phyloP scores from a whole-genome alignment of 2,888 invertebrate genomes.

The Taphrorychus bicolor region DNA sequence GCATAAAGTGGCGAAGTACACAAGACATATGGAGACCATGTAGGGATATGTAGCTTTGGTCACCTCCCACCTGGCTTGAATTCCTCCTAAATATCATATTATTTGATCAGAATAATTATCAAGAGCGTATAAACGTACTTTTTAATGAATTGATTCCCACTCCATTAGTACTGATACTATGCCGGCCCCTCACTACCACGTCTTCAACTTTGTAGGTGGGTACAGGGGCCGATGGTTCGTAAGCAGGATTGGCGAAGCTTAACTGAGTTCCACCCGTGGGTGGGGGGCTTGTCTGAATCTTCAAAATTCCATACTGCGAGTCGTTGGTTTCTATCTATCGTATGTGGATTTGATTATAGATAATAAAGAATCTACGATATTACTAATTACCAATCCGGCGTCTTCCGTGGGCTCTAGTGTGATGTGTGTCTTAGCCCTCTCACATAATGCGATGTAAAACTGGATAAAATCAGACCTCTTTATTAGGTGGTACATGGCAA shows the following conservation, averaged over 20 bases:
- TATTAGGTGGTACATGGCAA: slow-evolving; percentile 77
- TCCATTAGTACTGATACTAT: slow-evolving; percentile 59
- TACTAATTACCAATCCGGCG: slow-evolving; percentile 79
- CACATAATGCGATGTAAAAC: slow-evolving; percentile 79
- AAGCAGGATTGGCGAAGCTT: slow-evolving; percentile 85
- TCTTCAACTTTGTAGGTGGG: slow-evolving; percentile 78
- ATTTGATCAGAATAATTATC: background rate
- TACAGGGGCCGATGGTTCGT: slow-evolving; percentile 74
- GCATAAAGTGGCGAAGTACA: slow-evolving; percentile 89
- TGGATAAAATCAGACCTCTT: slow-evolving; percentile 83
- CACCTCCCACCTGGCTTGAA: slow-evolving; percentile 78
- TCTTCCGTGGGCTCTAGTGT: slow-evolving; percentile 87
- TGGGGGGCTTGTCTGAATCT: slow-evolving; percentile 75
- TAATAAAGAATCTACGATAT: background rate
- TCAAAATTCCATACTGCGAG: slow-evolving; percentile 77
- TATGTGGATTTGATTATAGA: no score
- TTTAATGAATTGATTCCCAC: slow-evolving; percentile 45
- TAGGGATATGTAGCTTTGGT: slow-evolving; percentile 87
- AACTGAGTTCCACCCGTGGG: slow-evolving; percentile 62
- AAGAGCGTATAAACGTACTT: slow-evolving; percentile 19
- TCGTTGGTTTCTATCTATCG: slow-evolving; percentile 72
- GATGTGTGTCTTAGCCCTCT: slow-evolving; percentile 78
- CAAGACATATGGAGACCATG: slow-evolving; percentile 87
- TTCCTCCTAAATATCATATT: slow-evolving; percentile 66
- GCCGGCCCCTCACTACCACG: slow-evolving; percentile 71